These are phyloP conservation scores for Dexiosoma caninum DNA, from an alignment of 2,888 invertebrate species.

Conservation along the genomic window DNA sequence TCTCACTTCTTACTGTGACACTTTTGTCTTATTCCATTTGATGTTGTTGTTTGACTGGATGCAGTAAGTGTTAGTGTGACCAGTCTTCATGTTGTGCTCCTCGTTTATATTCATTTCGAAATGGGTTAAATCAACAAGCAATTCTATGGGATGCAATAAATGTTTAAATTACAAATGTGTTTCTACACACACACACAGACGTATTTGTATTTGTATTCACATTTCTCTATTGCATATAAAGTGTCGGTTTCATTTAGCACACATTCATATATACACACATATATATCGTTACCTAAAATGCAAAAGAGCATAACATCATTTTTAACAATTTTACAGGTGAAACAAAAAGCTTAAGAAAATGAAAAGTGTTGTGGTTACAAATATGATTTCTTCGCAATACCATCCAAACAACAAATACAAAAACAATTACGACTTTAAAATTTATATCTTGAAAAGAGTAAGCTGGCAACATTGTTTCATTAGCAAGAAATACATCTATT, in stretches of 20 bases:
- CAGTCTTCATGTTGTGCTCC: constrained; percentile 28
- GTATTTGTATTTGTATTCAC: background rate
- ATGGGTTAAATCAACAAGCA: constrained; percentile 61
- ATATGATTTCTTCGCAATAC: too few species aligned
- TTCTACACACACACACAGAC: too few species aligned
- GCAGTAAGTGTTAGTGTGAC: constrained; percentile 28
- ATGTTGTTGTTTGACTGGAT: background rate
- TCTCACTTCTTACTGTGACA: background rate
- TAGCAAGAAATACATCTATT: too few species aligned
- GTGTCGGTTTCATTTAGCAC: constrained; percentile 8
- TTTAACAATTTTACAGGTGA: too few species aligned
- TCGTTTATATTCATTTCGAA: constrained; percentile 16
- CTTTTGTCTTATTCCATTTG: background rate
- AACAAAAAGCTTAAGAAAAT: too few species aligned
- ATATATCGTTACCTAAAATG: too few species aligned
- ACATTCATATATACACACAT: background rate
- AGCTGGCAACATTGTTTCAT: too few species aligned
- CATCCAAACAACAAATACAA: too few species aligned
- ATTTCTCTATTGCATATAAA: background rate
- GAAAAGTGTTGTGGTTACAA: too few species aligned
- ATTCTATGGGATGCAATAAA: constrained; percentile 61
- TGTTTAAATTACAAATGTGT: constrained; percentile 54
- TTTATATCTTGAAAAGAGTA: too few species aligned
- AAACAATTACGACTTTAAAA: too few species aligned
- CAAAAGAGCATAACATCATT: too few species aligned